Percentiles rank a stretch among this genome's conserved stretches.
These are phyloP conservation scores for Danio tinwini DNA, from an alignment of 2,797 vertebrate species.

Conservation along the genomic window DNA sequence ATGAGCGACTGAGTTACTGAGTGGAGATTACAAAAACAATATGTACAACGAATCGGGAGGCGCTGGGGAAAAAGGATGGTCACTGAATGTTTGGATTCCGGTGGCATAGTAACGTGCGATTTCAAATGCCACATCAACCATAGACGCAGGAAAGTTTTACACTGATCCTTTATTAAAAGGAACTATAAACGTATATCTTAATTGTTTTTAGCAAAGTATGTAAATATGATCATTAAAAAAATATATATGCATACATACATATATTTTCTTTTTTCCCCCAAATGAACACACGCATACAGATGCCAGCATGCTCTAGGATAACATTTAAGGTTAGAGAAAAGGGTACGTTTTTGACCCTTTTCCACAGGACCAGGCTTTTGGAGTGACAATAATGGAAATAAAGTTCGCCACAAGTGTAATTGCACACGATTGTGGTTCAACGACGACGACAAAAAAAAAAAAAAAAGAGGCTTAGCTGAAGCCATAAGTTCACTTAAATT, in stretches of 20 bases:
- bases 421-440: not conserved
- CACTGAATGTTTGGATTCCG: conserved; percentile 12
- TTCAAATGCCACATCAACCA: conserved; percentile 22
- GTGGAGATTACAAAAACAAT: not conserved
- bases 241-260: conserved; percentile 47
- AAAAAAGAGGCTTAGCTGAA: conserved; percentile 20
- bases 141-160: conserved; percentile 19
- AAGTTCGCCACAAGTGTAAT: not conserved
- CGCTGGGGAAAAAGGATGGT: not conserved
- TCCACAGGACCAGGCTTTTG: conserved; percentile 34
- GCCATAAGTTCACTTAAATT: not conserved
- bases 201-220: conserved; percentile 68
- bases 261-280: conserved; percentile 20
- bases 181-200: conserved; percentile 68
- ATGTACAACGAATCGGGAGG: not conserved
- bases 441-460: not conserved
- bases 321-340: conserved; percentile 31
- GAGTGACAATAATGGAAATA: not conserved
- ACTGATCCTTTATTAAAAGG: conserved; percentile 31
- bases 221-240: conserved; percentile 52
- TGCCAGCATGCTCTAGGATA: conserved; percentile 28
- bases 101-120: conserved; percentile 16
- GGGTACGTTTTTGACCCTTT: conserved; percentile 4
- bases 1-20: not conserved
- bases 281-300: conserved; percentile 42